Conservation (phyloP, 2,888 invertebrate genomes). For the Smittia sp. region DNA sequence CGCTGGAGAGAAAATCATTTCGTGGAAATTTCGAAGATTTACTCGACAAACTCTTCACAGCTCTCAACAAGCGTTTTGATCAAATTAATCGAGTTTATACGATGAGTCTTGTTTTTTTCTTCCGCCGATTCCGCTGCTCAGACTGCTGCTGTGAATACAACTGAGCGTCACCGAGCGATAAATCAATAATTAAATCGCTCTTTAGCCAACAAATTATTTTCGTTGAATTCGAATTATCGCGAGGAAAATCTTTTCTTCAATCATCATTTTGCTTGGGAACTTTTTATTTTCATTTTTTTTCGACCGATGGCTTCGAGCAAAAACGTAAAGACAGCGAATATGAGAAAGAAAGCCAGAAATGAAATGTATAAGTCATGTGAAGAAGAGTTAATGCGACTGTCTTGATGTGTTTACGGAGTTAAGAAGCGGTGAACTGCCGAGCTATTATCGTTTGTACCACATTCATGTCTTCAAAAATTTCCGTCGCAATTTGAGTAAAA, state of each 20-base stretch:
- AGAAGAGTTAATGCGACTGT: not conserved
- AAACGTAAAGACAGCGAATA: not conserved
- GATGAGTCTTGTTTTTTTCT: no score
- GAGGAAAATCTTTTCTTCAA: conserved; percentile 6
- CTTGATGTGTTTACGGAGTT: not conserved
- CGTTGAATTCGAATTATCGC: not conserved
- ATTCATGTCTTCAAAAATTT: not conserved
- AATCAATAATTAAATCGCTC: conserved; percentile 40
- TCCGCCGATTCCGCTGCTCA: no score
- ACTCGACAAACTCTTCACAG: no score
- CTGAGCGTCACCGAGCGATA: not conserved
- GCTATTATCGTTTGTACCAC: not conserved
- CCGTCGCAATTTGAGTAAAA: not conserved
- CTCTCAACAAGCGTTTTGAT: no score
- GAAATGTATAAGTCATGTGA: conserved; percentile 9
- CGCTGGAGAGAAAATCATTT: no score
- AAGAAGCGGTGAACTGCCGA: conserved; percentile 3
- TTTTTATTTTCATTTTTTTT: not conserved
- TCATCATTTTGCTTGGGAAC: conserved; percentile 1
- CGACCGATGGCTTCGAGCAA: not conserved
- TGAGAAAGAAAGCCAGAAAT: not conserved
- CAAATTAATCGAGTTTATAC: no score
- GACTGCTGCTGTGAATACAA: not conserved
- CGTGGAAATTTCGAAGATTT: no score
- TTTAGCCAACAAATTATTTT: conserved; percentile 24